These are phyloP conservation scores for Lacerta bilineata DNA, from an alignment of 2,797 vertebrate genomes.

Conservation along the genomic window DNA sequence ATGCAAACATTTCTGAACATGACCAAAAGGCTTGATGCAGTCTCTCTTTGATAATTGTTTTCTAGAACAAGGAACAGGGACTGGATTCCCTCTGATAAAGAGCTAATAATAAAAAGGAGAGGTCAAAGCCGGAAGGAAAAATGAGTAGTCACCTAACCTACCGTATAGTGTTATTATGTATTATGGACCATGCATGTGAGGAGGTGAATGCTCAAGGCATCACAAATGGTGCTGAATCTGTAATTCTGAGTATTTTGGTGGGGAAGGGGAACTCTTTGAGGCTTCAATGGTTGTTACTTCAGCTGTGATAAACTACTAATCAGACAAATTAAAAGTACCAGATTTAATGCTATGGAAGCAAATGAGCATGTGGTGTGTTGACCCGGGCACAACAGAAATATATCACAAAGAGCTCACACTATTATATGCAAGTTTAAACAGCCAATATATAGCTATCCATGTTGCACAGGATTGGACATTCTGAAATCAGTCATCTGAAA, in stretches of 20 bases:
- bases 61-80: neutral
- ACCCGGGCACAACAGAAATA: neutral
- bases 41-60: neutral
- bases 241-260: neutral
- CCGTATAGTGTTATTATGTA: neutral
- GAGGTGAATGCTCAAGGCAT: neutral
- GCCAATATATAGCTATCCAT: neutral
- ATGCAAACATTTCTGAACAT: neutral
- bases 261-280: neutral
- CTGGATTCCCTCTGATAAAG: neutral
- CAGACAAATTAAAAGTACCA: neutral
- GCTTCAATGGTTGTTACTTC: neutral
- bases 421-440: neutral
- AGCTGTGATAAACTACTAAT: neutral
- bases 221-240: neutral
- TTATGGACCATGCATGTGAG: neutral
- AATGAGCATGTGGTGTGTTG: neutral
- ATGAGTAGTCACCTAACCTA: too few species aligned
- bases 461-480: neutral
- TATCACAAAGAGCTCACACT: neutral
- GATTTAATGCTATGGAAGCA: neutral
- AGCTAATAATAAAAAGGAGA: neutral
- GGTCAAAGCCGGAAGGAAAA: neutral
- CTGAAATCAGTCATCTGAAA: neutral
- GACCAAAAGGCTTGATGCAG: neutral